A percentile compares a stretch with the other conserved stretches of the same genome.
Evolutionary conservation across 2,797 vertebrate genomes (phyloP).

Genomic region (Mormyrops attenuatus): DNA sequence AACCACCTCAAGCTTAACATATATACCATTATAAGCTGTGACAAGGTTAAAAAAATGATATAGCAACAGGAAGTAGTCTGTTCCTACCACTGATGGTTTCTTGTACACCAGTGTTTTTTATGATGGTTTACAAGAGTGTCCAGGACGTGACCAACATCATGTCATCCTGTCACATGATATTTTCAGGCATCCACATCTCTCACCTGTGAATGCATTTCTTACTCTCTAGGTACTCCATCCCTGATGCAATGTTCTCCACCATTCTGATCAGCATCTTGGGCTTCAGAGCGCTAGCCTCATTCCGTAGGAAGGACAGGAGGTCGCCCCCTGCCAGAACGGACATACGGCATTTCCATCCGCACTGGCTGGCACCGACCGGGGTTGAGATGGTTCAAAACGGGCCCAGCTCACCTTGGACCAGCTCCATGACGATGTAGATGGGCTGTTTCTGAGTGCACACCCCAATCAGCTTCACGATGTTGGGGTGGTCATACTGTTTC

Average conservation of each 20-base stretch:
- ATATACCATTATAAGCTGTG: not conserved
- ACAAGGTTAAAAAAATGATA: not conserved
- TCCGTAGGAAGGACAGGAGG: constrained; percentile 83
- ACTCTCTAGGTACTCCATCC: constrained; percentile 91
- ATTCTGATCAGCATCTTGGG: constrained; percentile 77
- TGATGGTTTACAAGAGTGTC: not conserved
- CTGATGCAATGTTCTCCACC: constrained; percentile 77
- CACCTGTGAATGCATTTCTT: constrained; percentile 95
- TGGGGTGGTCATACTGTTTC: constrained; percentile 90
- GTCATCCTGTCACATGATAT: not conserved
- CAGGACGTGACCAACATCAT: not conserved
- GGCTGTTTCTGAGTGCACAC: constrained; percentile 95
- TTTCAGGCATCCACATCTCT: constrained; percentile 33
- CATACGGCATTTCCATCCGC: not conserved
- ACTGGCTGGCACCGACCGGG: not conserved
- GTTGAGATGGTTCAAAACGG: not conserved
- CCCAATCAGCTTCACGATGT: constrained; percentile 88
- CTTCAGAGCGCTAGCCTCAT: constrained; percentile 62
- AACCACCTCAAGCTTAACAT: not conserved
- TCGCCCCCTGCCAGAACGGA: constrained; percentile 74
- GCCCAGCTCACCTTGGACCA: constrained; percentile 73
- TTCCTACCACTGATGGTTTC: not conserved
- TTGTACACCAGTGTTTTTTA: not conserved
- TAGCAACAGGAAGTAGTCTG: not conserved
- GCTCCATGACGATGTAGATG: constrained; percentile 96